phyloP scores from a whole-genome alignment of 2,888 invertebrate species.

The Hoplodrina ambigua region DNA sequence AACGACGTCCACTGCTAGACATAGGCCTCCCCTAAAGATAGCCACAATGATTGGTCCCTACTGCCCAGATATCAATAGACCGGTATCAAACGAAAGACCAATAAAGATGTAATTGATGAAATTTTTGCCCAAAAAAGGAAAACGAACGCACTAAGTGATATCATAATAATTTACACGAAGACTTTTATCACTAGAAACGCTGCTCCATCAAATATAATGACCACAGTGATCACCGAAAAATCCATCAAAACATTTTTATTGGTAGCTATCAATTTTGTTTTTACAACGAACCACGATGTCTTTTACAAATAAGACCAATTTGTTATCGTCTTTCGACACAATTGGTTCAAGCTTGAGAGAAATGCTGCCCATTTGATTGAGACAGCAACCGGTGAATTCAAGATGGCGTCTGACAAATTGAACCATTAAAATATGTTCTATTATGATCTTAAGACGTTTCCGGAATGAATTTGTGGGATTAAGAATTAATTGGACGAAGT shows the following conservation, averaged over 20 bases:
- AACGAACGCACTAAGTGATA: conserved; percentile 46
- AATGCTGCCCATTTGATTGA: conserved; percentile 63
- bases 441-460: conserved; percentile 51
- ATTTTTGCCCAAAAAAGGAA: conserved; percentile 9
- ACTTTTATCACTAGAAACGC: conserved; percentile 52
- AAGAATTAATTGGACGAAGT: conserved; percentile 53
- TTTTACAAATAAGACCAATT: conserved; percentile 67
- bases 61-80: too few relatives aligned
- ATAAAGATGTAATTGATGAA: conserved; percentile 16
- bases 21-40: too few relatives aligned
- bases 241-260: conserved; percentile 67
- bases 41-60: too few relatives aligned
- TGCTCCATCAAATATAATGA: conserved; percentile 59
- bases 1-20: too few relatives aligned
- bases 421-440: conserved; percentile 62
- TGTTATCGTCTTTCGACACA: conserved; percentile 61
- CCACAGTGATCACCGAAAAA: conserved; percentile 54
- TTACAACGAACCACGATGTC: conserved; percentile 54
- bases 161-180: conserved; percentile 56
- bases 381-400: conserved; percentile 53
- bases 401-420: conserved; percentile 59
- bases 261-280: conserved; percentile 59
- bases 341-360: conserved; percentile 60
- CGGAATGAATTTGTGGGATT: conserved; percentile 33
- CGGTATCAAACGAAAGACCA: neutral